Conservation (phyloP, 2,113 vertebrate genomes). For the Meles meles region DNA sequence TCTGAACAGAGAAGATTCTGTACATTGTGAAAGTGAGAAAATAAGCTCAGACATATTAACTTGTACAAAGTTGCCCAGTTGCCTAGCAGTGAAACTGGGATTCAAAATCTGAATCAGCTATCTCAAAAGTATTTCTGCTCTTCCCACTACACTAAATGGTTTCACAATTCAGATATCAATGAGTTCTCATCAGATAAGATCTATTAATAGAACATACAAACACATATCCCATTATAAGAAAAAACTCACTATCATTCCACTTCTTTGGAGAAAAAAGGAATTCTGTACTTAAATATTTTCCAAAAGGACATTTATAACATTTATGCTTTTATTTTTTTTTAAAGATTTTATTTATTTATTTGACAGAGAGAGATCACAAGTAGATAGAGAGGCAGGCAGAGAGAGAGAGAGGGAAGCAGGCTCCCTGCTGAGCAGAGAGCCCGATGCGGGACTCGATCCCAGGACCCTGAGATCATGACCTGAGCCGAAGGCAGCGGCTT, state of each 20-base stretch:
- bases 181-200: background rate
- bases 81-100: background rate
- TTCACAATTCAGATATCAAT: slow-evolving; percentile 23
- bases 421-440: too few relatives aligned
- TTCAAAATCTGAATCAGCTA: background rate
- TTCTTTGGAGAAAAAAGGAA: background rate
- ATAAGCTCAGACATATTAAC: background rate
- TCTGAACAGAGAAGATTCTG: background rate
- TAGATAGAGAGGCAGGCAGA: too few relatives aligned
- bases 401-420: too few relatives aligned
- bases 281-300: background rate
- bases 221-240: background rate
- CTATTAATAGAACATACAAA: background rate
- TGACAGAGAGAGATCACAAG: too few relatives aligned
- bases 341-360: too few relatives aligned
- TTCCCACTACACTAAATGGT: background rate
- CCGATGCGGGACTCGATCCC: too few relatives aligned
- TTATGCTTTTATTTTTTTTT: background rate
- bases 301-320: background rate
- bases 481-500: too few relatives aligned
- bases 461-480: too few relatives aligned
- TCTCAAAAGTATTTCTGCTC: slow-evolving; percentile 13
- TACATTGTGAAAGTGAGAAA: background rate
- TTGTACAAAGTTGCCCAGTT: background rate
- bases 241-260: background rate